phyloP scores from a whole-genome alignment of 2,888 invertebrate species.

The Euphydryas editha region DNA sequence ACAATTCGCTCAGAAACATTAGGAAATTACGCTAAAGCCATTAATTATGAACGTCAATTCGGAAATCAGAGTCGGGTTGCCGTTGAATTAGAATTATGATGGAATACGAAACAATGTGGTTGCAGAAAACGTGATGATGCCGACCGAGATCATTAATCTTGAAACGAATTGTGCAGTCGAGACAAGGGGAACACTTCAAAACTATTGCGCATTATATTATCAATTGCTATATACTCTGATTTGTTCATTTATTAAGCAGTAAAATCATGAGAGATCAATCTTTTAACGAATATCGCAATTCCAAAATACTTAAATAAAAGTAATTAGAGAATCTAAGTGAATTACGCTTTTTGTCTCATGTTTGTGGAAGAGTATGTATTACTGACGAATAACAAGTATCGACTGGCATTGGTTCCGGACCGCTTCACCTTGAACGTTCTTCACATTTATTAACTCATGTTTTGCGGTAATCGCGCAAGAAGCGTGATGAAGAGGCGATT shows the following conservation, averaged over 20 bases:
- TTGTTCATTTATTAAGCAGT: not conserved
- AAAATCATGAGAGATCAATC: not conserved
- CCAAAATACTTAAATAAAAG: not conserved
- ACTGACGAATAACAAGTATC: conserved; percentile 13
- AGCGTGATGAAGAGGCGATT: conserved; percentile 62
- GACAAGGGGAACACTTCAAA: conserved; percentile 10
- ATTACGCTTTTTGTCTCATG: not conserved
- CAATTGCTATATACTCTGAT: not conserved
- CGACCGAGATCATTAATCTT: conserved; percentile 38
- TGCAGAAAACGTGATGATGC: conserved; percentile 57
- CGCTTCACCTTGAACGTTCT: conserved; percentile 31
- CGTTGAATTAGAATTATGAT: conserved; percentile 58
- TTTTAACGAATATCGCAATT: not conserved
- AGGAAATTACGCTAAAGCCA: conserved; percentile 50
- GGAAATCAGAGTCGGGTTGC: conserved; percentile 54
- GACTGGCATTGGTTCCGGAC: conserved; percentile 12
- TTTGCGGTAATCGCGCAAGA: conserved; percentile 62
- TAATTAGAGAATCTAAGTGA: not conserved
- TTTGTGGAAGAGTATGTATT: not conserved
- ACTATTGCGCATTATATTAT: conserved; percentile 2
- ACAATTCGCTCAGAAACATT: conserved; percentile 46
- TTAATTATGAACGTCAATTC: conserved; percentile 70
- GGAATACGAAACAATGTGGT: conserved; percentile 61
- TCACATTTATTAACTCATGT: conserved; percentile 51
- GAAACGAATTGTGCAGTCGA: conserved; percentile 19